phyloP scores from a whole-genome alignment of 2,113 vertebrate species.

The Tauraco erythrolophus region DNA sequence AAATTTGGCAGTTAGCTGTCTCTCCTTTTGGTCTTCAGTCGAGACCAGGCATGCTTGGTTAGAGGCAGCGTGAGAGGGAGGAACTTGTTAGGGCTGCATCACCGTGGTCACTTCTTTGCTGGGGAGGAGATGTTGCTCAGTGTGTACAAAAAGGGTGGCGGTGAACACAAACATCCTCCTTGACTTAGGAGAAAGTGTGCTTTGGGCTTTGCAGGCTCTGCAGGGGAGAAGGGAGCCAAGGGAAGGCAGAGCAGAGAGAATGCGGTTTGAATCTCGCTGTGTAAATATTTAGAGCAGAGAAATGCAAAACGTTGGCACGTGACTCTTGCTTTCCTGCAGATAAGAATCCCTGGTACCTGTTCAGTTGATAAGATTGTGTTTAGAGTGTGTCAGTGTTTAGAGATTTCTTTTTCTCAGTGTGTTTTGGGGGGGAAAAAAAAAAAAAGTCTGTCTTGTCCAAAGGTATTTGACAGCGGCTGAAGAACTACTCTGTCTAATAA shows the following conservation, averaged over 20 bases:
- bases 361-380: neutral
- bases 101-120: rapidly evolving
- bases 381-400: neutral
- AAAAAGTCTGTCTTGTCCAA: neutral
- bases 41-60: neutral
- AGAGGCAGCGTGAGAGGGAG: neutral
- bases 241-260: neutral
- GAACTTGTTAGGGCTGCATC: neutral
- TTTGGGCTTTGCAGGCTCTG: neutral
- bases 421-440: neutral
- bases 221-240: neutral
- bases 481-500: neutral
- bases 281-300: neutral
- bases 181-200: neutral
- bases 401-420: neutral
- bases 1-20: conserved; percentile 4
- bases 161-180: neutral
- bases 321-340: neutral
- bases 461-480: neutral
- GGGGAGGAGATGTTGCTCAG: neutral
- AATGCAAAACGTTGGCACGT: neutral
- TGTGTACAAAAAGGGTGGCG: neutral
- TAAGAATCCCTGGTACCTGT: neutral
- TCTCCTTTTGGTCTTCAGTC: neutral
- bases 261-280: neutral